Evolutionary conservation across 1,140 invertebrate species (phyloP), one percentile per base, ranked within the genome.

Genomic region (Centruroides vittatus): DNA sequence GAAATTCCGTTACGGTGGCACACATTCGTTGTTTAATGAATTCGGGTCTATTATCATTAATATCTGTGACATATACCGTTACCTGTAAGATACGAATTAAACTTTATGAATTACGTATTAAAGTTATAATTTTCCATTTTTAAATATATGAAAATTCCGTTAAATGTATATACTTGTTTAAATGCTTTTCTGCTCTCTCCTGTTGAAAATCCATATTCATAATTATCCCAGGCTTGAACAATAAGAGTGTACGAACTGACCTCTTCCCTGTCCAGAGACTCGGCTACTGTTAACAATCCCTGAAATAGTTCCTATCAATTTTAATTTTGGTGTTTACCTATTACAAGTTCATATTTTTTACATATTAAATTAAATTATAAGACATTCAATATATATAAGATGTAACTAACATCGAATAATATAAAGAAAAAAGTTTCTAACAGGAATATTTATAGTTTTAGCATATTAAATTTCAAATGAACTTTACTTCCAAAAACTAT

Each of bases 141-240:
- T 1, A 66, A 57, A 54, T 61, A 53, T 36, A 36, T 36, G 41
- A 36, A 34, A 35, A 12, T 36, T 41, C 36, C n/a, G 4, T n/a
- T 55, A 11, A 61, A 23, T 6, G 34, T 6, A 41, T 47, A 23
- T 50, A 93, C 82, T 73, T 93, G 89, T 74, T 92, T 92, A 69
- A 93, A 93, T 12, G 89, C 86, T 73, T 93, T 93, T 58, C 91
- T 78, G 68, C 88, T 92, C 72, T 94, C 89, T 5, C 88, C 89
- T 58, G 83, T 84, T n/a, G 85, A 79, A 70, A 89, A 91, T 3
- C 90, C 89, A 73, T 88, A 93, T 69, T 93, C 88, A 74, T 93
- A 93, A 74, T 94, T 94, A 72, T 95, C 92, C 87, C 89, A 93
- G 2, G 89, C 91, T 74, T 95, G 89, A 10, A 93, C 84, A 0